Conservation (phyloP, 35 echinoderm and acorn worm genomes). For the Lytechinus pictus region DNA sequence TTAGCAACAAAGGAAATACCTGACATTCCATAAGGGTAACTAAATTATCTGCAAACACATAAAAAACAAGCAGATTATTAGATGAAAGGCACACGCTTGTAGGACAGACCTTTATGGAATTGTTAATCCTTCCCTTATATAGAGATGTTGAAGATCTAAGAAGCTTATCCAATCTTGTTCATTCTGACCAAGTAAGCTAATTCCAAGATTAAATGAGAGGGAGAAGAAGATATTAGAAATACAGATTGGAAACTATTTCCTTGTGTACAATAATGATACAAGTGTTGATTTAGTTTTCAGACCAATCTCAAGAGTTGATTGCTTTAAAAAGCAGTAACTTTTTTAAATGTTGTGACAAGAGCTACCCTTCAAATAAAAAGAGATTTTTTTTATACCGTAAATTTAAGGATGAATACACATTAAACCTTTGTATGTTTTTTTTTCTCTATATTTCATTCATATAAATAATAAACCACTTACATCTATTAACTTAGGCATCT, state of each 20-base stretch:
- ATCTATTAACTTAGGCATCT: no score
- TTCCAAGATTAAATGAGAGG: not conserved
- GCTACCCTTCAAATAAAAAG: no score
- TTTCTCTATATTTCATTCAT: no score
- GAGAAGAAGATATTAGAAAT: not conserved
- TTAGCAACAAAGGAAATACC: conserved; percentile 2
- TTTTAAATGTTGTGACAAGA: no score
- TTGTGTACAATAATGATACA: not conserved
- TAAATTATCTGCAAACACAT: not conserved
- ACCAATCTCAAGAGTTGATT: no score
- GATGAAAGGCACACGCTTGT: not conserved
- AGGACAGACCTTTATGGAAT: not conserved
- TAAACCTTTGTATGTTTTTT: no score
- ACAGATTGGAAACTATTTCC: not conserved
- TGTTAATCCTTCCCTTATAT: not conserved
- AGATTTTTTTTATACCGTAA: no score
- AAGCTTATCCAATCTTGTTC: not conserved
- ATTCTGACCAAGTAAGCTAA: not conserved
- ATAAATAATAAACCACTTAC: no score
- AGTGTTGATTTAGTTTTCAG: not conserved
- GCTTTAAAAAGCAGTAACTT: no score
- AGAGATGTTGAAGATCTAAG: not conserved
- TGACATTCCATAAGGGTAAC: not conserved
- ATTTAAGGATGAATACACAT: no score
- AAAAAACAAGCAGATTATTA: not conserved